A percentile compares a stretch with the other conserved stretches of the same genome.
Conservation (phyloP, 2,113 vertebrate genomes). For the Megaleporinus macrocephalus region DNA sequence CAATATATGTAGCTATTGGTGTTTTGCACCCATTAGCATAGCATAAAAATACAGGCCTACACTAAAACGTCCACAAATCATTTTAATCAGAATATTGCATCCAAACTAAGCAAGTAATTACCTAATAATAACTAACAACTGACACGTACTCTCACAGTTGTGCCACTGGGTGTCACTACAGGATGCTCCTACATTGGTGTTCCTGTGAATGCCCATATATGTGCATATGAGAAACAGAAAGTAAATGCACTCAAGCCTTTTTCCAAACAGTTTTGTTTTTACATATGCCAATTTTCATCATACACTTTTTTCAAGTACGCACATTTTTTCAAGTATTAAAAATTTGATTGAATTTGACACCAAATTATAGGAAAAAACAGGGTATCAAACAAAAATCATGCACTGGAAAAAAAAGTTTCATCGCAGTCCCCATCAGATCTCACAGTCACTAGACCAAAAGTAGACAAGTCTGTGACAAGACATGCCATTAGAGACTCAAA, state of each 20-base stretch:
- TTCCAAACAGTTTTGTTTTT: neutral
- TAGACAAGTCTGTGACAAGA: conserved; percentile 27
- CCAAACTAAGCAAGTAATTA: neutral
- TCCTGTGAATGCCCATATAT: neutral
- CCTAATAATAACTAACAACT: neutral
- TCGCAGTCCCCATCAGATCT: conserved; percentile 20
- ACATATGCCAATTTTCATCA: conserved; percentile 8
- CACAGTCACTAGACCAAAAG: neutral
- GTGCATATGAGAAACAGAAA: neutral
- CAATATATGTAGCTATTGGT: conserved; percentile 6
- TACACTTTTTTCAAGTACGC: neutral
- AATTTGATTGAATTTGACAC: neutral
- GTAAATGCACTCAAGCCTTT: neutral
- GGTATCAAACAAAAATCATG: conserved; percentile 6
- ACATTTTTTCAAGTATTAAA: conserved; percentile 10
- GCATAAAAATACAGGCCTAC: neutral
- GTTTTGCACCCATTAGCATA: neutral
- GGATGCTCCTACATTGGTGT: neutral
- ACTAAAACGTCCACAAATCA: conserved; percentile 1
- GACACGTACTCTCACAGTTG: conserved; percentile 1
- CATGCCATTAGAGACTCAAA: conserved; percentile 37
- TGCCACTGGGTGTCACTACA: conserved; percentile 46
- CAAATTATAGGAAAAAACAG: neutral
- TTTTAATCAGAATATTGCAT: neutral
- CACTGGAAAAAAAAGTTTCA: conserved; percentile 16